Conservation (phyloP, 2,888 invertebrate genomes). For the Platycheirus albimanus region DNA sequence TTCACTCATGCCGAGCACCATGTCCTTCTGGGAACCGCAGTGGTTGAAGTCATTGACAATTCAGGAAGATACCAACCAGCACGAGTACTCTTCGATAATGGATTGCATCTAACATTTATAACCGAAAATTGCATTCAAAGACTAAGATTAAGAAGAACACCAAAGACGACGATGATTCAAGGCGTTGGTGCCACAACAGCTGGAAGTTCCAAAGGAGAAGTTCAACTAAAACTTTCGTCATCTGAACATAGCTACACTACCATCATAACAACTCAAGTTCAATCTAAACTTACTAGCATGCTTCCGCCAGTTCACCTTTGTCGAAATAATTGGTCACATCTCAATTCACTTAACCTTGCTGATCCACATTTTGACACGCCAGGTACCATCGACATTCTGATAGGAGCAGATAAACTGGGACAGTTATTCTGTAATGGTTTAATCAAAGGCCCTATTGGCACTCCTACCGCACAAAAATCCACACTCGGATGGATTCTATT, state of each 20-base stretch:
- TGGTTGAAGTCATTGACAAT: conserved; percentile 21
- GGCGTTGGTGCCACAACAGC: conserved; percentile 49
- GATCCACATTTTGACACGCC: conserved; percentile 44
- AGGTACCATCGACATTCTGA: conserved; percentile 18
- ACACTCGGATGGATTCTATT: conserved; percentile 21
- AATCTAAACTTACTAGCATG: conserved; percentile 54
- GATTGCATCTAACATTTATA: conserved; percentile 56
- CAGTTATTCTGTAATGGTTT: conserved; percentile 27
- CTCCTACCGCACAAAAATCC: conserved; percentile 26
- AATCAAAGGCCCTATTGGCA: conserved; percentile 38
- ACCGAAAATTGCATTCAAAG: conserved; percentile 12
- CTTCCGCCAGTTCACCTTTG: conserved; percentile 29
- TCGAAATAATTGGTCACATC: conserved; percentile 29
- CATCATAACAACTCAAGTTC: conserved; percentile 22
- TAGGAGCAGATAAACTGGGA: conserved; percentile 53
- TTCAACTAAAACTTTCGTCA: conserved; percentile 11
- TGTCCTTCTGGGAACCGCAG: conserved; percentile 32
- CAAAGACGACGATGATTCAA: conserved; percentile 25
- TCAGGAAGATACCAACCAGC: conserved; percentile 18
- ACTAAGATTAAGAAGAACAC: not conserved
- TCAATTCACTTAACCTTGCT: conserved; percentile 41
- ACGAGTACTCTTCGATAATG: conserved; percentile 31
- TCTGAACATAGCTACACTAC: conserved; percentile 13
- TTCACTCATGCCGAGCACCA: conserved; percentile 11
- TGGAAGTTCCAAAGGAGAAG: conserved; percentile 31